phyloP scores from a whole-genome alignment of 2,888 invertebrate species.

The Athalia circularis region DNA sequence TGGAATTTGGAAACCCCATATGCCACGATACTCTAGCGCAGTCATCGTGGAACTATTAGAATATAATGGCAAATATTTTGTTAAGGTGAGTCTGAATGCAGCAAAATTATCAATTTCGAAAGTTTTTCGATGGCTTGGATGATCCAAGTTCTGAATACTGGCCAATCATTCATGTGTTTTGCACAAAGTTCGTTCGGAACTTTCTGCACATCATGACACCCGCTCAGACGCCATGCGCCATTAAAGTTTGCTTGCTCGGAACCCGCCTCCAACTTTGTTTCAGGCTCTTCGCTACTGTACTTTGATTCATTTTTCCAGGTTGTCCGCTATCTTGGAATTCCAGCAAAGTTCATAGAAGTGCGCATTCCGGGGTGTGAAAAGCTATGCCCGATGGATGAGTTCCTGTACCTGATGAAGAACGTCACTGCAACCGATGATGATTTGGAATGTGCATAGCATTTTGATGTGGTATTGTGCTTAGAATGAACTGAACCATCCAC shows the following conservation, averaged over 20 bases:
- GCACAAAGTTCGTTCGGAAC: neutral
- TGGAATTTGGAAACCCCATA: neutral
- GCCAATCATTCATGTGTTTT: too few species aligned
- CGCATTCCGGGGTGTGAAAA: slow-evolving; percentile 75
- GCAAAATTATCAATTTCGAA: too few species aligned
- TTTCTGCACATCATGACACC: neutral
- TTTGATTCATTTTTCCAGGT: slow-evolving; percentile 69
- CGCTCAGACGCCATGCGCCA: neutral
- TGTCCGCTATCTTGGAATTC: slow-evolving; percentile 74
- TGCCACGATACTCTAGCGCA: neutral
- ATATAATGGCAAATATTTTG: slow-evolving; percentile 7
- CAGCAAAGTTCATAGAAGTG: slow-evolving; percentile 70
- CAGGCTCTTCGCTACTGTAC: neutral
- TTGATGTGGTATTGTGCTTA: too few species aligned
- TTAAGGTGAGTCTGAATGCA: neutral
- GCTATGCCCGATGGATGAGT: slow-evolving; percentile 76
- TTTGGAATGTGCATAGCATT: slow-evolving; percentile 44
- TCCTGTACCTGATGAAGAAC: slow-evolving; percentile 74
- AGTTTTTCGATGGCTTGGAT: too few species aligned
- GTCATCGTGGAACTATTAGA: slow-evolving; percentile 12
- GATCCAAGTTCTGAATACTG: too few species aligned
- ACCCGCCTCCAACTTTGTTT: too few species aligned
- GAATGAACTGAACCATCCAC: neutral
- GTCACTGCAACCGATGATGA: slow-evolving; percentile 74
- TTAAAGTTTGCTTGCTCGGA: too few species aligned